Conservation (phyloP, 2,797 vertebrate genomes). For the Rhinella marina region DNA sequence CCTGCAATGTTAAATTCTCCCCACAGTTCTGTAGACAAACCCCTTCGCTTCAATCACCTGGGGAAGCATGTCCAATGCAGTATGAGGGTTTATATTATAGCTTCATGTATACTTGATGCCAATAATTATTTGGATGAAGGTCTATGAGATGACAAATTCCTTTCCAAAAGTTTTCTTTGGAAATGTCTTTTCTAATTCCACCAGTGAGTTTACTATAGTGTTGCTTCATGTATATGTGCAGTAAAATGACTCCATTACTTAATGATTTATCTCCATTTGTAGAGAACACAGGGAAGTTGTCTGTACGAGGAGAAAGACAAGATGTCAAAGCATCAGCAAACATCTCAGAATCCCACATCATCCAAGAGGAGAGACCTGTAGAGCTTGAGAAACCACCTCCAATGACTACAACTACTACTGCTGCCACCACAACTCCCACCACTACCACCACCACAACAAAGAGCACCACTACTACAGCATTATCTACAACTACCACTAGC, state of each 20-base stretch:
- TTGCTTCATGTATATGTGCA: neutral
- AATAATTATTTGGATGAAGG: neutral
- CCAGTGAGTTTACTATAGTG: too few relatives aligned
- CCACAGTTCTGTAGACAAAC: too few relatives aligned
- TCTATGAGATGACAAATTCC: neutral
- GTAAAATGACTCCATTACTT: neutral
- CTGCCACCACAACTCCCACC: slow-evolving; percentile 38
- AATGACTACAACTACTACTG: slow-evolving; percentile 62
- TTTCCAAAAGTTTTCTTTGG: too few relatives aligned
- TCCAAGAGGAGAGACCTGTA: slow-evolving; percentile 62
- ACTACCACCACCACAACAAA: slow-evolving; percentile 36
- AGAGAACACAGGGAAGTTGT: slow-evolving; percentile 78
- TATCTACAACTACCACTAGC: slow-evolving; percentile 44
- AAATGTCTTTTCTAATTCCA: too few relatives aligned
- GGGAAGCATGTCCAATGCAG: too few relatives aligned
- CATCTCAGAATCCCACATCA: neutral
- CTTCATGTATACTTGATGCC: neutral
- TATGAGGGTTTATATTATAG: neutral
- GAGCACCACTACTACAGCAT: slow-evolving; percentile 42
- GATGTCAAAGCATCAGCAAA: slow-evolving; percentile 74
- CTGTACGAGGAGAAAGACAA: slow-evolving; percentile 71
- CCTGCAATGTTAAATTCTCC: too few relatives aligned
- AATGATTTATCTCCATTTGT: slow-evolving; percentile 2
- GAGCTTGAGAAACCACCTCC: slow-evolving; percentile 65
- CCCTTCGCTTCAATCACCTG: too few relatives aligned